Base-by-base conservation (phyloP, 2,797 vertebrate genomes). In the Enteromius afrohamiltoni region DNA sequence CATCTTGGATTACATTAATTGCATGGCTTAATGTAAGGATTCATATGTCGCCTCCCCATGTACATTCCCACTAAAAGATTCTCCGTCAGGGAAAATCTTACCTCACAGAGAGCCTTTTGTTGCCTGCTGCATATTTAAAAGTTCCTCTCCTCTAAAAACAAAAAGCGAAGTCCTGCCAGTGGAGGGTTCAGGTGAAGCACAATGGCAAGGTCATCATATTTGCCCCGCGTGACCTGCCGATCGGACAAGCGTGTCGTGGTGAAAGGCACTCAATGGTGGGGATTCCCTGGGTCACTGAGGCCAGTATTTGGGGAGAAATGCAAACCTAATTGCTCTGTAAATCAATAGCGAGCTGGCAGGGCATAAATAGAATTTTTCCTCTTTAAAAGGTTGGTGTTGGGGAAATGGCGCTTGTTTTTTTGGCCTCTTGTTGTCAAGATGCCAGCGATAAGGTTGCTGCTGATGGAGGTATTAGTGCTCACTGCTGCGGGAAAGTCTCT, bases 1-100 rank as follows among this genome's bases (percentile, higher is more conserved):
- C 83, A 88, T 88, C 88, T 93, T 89, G 86, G 80, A 86, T 92
- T 92, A 91, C 91, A 84, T 88, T 88, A 91, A 88, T 89, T 89
- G 85, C 60, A 62, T 88, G 77, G 79, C 86, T 89, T 89, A 90
- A 91, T 90, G 88, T 90, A 90, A 88, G 88, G 89, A 89, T 90
- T 89, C 82, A 40, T 88, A 83, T 88, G 76, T 91, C 85, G 70
- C 77, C 87, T 85, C 81, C 69, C 77, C 79, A 79, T 77, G 81
- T 82, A 78, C 83, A 79, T 85, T 85, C 84, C 77, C 49, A 40
- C 78, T 75, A 62, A 85, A 79, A 60, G 62, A 85, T 74, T 78
- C 80, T 65, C 71, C 45, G 34, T 83, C 49, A 47, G 42, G 67
- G 79, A 53, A 80, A 78, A 80, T 74, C 70, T 65, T 88, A 83